Conservation (phyloP, 2,113 vertebrate genomes). For the Malurus cyaneus region DNA sequence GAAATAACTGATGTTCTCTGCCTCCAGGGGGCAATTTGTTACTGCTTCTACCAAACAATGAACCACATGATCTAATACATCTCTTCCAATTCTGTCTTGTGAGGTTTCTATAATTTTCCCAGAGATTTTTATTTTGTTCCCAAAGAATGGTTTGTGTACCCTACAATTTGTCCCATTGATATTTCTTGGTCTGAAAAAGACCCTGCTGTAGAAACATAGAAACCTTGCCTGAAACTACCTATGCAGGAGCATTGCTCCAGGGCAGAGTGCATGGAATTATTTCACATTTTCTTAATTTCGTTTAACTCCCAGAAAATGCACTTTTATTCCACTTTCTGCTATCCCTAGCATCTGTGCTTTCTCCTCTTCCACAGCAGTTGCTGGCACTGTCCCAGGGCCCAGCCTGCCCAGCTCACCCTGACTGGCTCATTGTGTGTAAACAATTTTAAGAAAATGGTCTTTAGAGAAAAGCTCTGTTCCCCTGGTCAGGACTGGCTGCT, state of each 20-base stretch:
- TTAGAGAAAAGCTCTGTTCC: neutral
- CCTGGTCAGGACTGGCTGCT: neutral
- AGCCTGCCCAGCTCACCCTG: neutral
- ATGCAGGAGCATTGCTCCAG: neutral
- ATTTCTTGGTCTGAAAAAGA: neutral
- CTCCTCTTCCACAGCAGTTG: neutral
- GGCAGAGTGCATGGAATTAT: neutral
- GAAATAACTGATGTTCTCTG: constrained; percentile 1
- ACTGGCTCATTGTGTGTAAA: rapidly evolving
- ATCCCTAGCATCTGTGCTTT: neutral
- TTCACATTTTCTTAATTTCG: neutral
- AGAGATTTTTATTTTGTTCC: neutral
- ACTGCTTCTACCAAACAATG: neutral
- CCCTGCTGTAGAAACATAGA: neutral
- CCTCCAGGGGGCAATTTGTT: constrained; percentile 13
- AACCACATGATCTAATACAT: neutral
- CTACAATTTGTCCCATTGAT: neutral
- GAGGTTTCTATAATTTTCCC: neutral
- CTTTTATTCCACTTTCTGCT: neutral
- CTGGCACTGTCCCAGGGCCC: neutral
- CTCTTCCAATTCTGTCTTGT: neutral
- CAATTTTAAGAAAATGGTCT: neutral
- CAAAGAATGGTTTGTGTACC: neutral
- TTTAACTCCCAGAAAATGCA: neutral
- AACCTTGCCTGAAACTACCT: neutral